Base-by-base conservation (phyloP, 1,140 invertebrate species). In the Hypsibius dujardini region DNA sequence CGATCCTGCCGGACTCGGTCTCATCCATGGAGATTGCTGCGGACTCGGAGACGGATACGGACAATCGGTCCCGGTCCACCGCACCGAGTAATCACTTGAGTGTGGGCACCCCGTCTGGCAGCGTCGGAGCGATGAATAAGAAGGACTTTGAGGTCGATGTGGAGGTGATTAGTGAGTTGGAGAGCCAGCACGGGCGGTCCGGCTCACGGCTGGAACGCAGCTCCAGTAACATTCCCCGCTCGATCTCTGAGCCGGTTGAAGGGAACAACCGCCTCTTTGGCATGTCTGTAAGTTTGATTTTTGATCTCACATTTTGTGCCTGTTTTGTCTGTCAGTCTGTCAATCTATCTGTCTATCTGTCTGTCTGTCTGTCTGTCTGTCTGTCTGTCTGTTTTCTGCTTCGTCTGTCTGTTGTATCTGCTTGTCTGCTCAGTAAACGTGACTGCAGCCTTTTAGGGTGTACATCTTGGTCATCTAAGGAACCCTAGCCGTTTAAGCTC, bases 111-210 rank as follows among this genome's bases (percentile, higher is more conserved):
- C 62, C 62, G 45, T 67, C 62, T 3, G 62, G 62, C 3, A 67
- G 62, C 45, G 62, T 67, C 62, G 45, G 42, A 3, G 42, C 62
- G 7, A 42, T 67, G 7, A 67, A 67, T 42, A 67, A 67, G 42
- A 67, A 67, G 45, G 62, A 67, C 62, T 67, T 67, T 42, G 62
- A 67, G 62, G 62, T 67, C 7, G 62, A 67, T 42, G 62, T 67
- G 62, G 62, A 67, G 45, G 62, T 67, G 3, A 67, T 67, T 42
- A 67, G 62, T 42, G 62, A 67, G 62, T 42, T 67, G 3, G 62
- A 67, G 3, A 67, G 62, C 7, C 7, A 7, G 62, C 50, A 56
- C 50, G 50, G 50, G 7, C n/a, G n/a, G n/a, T 7, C 7, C 50
- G 42, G 7, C 3, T 14, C 7, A 12, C 3, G 42, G 3, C 45